Evolutionary conservation across 1,140 invertebrate species (phyloP), one percentile per base, ranked within the genome.

Genomic region (Stegodyphus mimosarum): DNA sequence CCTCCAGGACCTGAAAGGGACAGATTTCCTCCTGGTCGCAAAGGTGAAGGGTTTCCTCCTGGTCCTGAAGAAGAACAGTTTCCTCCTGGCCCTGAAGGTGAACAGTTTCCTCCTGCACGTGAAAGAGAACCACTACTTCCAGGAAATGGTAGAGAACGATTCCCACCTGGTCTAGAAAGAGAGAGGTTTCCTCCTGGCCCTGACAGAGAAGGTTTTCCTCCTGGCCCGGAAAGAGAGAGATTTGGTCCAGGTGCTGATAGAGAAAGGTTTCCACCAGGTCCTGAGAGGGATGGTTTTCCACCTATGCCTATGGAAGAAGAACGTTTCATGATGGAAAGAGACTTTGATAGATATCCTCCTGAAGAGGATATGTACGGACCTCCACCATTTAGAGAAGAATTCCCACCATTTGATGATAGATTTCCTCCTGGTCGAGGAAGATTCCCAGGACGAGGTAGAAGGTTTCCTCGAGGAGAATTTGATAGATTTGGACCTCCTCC

Each of bases 341-440:
- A 72, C 9, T 50, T 72, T 51, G 33, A 72, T 11, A 6, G 49
- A 50, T 49, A 49, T 49, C 17, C 11, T 51, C 70, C 70, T 51
- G 50, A 51, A 9, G 33, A 50, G 2, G 49, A 50, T 49, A 49
- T 72, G 70, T 72, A 15, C 5, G 70, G 50, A 9, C 70, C 70
- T 13, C 18, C 70, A 72, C 66, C 48, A 7, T 85, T 71, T 33
- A 33, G 74, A 63, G 83, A 76, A n/a, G 73, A 85, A 2, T 73
- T 73, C 63, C 81, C 81, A 53, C 79, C 79, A 33, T 83, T 75
- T 70, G 72, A 83, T 55, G 73, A 83, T 7, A 55, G 72, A n/a
- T 74, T 67, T 69, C 60, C 60, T 17, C 71, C 60, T 9, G 60
- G 81, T 9, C 55, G 81, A n/a, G 81, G 81, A 11, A 49, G 81